These are phyloP conservation scores for Heliconius congener DNA, from an alignment of 1,140 invertebrate genomes.

Conservation along the genomic window DNA sequence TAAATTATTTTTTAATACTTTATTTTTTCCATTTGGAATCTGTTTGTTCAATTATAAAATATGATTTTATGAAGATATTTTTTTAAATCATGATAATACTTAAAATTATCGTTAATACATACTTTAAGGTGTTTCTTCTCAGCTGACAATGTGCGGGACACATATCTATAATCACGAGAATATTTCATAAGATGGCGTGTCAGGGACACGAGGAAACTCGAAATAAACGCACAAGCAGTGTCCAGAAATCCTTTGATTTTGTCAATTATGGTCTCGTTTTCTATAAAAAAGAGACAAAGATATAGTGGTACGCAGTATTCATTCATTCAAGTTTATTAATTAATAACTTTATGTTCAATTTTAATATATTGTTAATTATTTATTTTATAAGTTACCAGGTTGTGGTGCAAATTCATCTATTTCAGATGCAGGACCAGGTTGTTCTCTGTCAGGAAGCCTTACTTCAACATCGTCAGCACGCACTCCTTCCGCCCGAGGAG, in stretches of 20 bases:
- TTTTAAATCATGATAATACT: too few relatives aligned
- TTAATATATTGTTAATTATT: not conserved
- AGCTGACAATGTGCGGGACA: conserved; percentile 88
- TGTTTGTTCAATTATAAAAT: too few relatives aligned
- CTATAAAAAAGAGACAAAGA: not conserved
- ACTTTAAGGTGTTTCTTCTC: conserved; percentile 94
- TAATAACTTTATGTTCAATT: too few relatives aligned
- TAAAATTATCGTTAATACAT: not conserved
- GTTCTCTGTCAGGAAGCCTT: conserved; percentile 43
- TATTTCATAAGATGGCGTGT: conserved; percentile 93
- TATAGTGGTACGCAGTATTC: not conserved
- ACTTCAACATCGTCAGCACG: conserved; percentile 46
- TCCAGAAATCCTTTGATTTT: conserved; percentile 57
- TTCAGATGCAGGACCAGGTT: conserved; percentile 61
- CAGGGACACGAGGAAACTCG: conserved; percentile 93
- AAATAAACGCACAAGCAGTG: conserved; percentile 84
- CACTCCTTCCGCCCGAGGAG: conserved; percentile 33
- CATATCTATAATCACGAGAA: conserved; percentile 96
- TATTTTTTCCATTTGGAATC: too few relatives aligned
- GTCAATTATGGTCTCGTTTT: conserved; percentile 58
- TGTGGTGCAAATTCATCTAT: conserved; percentile 70
- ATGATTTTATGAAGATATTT: too few relatives aligned
- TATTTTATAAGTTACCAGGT: conserved; percentile 46
- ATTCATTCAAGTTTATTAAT: too few relatives aligned
- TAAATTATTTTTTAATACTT: too few relatives aligned